phyloP scores from a whole-genome alignment of 2,113 vertebrate genomes.

The Steatornis caripensis region DNA sequence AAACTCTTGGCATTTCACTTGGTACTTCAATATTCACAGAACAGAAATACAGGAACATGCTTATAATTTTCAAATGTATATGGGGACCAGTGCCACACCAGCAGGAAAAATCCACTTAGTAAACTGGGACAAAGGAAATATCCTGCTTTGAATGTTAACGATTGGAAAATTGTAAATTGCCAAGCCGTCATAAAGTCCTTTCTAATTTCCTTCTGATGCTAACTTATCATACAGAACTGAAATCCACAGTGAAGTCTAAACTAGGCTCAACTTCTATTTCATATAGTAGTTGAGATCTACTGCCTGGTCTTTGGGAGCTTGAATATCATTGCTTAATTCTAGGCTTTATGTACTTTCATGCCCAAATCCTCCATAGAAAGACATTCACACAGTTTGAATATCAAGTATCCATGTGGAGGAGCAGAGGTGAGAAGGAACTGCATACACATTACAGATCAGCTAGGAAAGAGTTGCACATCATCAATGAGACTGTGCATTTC shows the following conservation, averaged over 20 bases:
- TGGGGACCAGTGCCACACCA: neutral
- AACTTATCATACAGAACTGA: neutral
- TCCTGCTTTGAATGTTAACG: slow-evolving; percentile 22
- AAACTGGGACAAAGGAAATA: slow-evolving; percentile 17
- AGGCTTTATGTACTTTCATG: neutral
- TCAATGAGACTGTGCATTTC: neutral
- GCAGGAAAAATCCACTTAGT: neutral
- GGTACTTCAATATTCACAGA: neutral
- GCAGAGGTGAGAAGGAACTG: neutral
- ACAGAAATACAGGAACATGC: neutral
- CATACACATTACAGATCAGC: neutral
- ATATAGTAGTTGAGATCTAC: neutral
- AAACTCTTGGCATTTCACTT: slow-evolving; percentile 2
- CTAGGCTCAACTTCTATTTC: neutral
- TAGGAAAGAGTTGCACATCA: neutral
- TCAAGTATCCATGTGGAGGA: neutral
- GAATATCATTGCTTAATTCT: neutral
- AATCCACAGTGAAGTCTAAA: neutral
- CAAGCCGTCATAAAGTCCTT: neutral
- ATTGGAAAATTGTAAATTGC: neutral
- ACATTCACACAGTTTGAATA: neutral
- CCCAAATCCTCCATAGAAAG: neutral
- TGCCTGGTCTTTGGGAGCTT: neutral
- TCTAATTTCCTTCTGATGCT: neutral
- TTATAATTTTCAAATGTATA: neutral